Evolutionary conservation across 1,140 invertebrate species (phyloP).

Genomic region (Drosophila lowei): DNA sequence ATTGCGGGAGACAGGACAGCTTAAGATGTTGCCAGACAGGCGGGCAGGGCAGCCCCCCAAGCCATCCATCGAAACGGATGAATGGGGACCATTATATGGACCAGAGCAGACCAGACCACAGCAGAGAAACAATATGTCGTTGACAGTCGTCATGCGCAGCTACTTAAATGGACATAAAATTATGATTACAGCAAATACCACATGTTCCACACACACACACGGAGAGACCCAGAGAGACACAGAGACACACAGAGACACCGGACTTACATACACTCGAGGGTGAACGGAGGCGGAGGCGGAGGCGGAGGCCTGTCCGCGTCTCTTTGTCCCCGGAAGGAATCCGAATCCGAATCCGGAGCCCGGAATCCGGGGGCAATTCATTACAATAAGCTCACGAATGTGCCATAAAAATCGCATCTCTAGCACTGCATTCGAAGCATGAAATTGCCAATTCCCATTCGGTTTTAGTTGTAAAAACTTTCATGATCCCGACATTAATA

Average conservation of each 20-base stretch:
- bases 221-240: too few species aligned
- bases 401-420: slow-evolving; percentile 77
- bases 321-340: slow-evolving; percentile 26
- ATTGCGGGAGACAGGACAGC: slow-evolving; percentile 48
- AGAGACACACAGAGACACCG: too few species aligned
- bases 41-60: background rate
- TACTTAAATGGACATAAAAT: slow-evolving; percentile 80
- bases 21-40: slow-evolving; percentile 38
- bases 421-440: slow-evolving; percentile 64
- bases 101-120: background rate
- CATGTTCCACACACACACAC: slow-evolving; percentile 39
- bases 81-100: slow-evolving; percentile 6
- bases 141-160: slow-evolving; percentile 75
- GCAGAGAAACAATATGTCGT: slow-evolving; percentile 45
- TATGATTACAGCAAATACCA: slow-evolving; percentile 79
- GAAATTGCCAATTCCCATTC: slow-evolving; percentile 76
- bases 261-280: too few species aligned
- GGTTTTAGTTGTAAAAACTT: slow-evolving; percentile 73
- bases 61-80: slow-evolving; percentile 1
- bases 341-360: slow-evolving; percentile 24
- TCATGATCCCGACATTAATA: slow-evolving; percentile 51
- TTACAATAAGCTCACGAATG: slow-evolving; percentile 83
- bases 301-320: too few species aligned
- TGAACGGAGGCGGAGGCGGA: too few species aligned
- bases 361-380: slow-evolving; percentile 63